A percentile compares a stretch with the other conserved stretches of the same genome.
Conservation (phyloP, 2,888 invertebrate genomes). For the Tetragonisca angustula region DNA sequence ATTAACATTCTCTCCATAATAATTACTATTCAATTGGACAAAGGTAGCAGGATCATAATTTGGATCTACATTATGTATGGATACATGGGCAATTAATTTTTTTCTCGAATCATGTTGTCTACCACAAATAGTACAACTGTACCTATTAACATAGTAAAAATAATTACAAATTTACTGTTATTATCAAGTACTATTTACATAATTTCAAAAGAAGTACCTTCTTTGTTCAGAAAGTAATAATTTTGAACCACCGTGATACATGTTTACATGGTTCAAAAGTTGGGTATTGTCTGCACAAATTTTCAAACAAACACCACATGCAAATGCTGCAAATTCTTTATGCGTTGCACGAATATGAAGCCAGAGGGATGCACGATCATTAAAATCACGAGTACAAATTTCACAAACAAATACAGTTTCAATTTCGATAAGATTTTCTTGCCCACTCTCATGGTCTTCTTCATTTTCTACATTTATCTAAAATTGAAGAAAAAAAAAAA, state of each 20-base stretch:
- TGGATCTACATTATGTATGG: slow-evolving; percentile 85
- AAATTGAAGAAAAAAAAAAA: not conserved
- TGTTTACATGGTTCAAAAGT: slow-evolving; percentile 85
- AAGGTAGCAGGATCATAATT: slow-evolving; percentile 85
- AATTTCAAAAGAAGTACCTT: slow-evolving; percentile 73
- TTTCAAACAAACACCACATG: slow-evolving; percentile 86
- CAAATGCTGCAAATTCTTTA: slow-evolving; percentile 85
- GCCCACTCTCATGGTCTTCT: slow-evolving; percentile 77
- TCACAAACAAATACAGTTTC: slow-evolving; percentile 85
- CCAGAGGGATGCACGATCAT: slow-evolving; percentile 85
- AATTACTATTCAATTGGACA: slow-evolving; percentile 83
- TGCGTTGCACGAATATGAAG: slow-evolving; percentile 86
- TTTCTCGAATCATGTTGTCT: slow-evolving; percentile 86
- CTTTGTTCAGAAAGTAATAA: slow-evolving; percentile 81
- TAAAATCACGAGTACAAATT: slow-evolving; percentile 84
- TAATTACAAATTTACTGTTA: not conserved
- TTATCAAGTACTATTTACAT: not conserved
- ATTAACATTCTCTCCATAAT: slow-evolving; percentile 78
- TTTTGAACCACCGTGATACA: slow-evolving; percentile 84
- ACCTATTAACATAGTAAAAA: slow-evolving; percentile 62
- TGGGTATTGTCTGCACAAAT: slow-evolving; percentile 84
- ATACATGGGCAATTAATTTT: slow-evolving; percentile 85
- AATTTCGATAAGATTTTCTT: slow-evolving; percentile 82
- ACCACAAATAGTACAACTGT: slow-evolving; percentile 85
- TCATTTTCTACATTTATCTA: slow-evolving; percentile 71